Evolutionary conservation across 2,797 vertebrate genomes (phyloP).

Genomic region (Neosalanx taihuensis): DNA sequence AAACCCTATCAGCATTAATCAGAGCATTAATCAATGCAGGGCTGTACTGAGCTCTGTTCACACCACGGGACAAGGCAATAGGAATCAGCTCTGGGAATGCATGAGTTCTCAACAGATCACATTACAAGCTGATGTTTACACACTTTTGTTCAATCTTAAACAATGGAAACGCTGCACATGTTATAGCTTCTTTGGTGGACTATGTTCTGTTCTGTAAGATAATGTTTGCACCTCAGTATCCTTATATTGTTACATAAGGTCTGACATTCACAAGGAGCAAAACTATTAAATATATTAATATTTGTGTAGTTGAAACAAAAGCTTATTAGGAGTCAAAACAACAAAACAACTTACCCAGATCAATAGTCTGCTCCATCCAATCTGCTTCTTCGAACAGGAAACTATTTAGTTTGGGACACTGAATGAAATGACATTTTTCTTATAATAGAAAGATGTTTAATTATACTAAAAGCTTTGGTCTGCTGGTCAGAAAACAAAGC

Average conservation of each 20-base stretch:
- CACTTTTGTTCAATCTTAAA: too few species aligned
- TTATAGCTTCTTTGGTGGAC: too few species aligned
- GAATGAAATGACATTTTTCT: constrained; percentile 60
- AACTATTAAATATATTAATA: neutral
- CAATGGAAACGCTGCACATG: too few species aligned
- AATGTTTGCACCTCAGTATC: too few species aligned
- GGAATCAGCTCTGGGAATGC: neutral
- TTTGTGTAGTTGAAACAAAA: neutral
- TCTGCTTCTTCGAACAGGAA: constrained; percentile 59
- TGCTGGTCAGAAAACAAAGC: constrained; percentile 61
- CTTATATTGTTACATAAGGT: neutral
- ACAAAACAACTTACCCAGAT: neutral
- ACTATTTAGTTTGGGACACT: constrained; percentile 31
- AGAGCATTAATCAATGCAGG: constrained; percentile 12
- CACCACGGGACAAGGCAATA: neutral
- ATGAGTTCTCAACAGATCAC: neutral
- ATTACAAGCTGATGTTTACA: too few species aligned
- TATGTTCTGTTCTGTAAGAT: too few species aligned
- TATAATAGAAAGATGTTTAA: constrained; percentile 65
- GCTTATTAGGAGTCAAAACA: neutral
- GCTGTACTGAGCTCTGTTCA: neutral
- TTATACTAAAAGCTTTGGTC: constrained; percentile 74
- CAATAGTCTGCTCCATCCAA: constrained; percentile 42
- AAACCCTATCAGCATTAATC: constrained; percentile 58
- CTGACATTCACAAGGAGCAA: neutral